Percentiles rank a stretch among this genome's conserved stretches.
phyloP scores from a whole-genome alignment of 2,113 vertebrate species.

The Polyodon spathula region DNA sequence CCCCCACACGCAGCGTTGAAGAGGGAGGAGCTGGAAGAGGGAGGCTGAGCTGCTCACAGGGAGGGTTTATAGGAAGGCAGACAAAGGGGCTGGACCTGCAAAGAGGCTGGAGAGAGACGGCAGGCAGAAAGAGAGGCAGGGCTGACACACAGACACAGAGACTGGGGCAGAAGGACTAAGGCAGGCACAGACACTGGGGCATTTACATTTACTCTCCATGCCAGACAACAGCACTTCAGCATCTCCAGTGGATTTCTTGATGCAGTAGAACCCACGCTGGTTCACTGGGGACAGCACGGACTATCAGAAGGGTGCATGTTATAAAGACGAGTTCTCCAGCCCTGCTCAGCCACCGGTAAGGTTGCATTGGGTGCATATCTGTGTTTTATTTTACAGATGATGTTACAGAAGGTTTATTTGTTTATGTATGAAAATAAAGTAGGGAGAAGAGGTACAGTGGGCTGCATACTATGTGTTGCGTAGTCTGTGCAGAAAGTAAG shows the following conservation, averaged over 20 bases:
- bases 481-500: no score
- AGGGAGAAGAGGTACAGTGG: not conserved
- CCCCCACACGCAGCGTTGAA: slow-evolving; percentile 16
- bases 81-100: slow-evolving; percentile 27
- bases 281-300: not conserved
- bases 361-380: not conserved
- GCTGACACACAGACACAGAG: slow-evolving; percentile 14
- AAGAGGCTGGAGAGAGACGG: slow-evolving; percentile 24
- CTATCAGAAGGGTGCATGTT: not conserved
- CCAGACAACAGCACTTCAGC: slow-evolving; percentile 15
- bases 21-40: slow-evolving; percentile 26
- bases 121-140: slow-evolving; percentile 9
- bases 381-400: not conserved
- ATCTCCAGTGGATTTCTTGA: slow-evolving; percentile 1
- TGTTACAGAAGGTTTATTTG: not conserved
- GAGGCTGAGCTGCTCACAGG: slow-evolving; percentile 32
- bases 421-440: not conserved
- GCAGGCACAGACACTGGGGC: slow-evolving; percentile 18
- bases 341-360: slow-evolving; percentile 11
- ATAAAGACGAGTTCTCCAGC: not conserved
- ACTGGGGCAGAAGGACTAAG: slow-evolving; percentile 19
- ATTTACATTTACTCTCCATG: slow-evolving; percentile 13
- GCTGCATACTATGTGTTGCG: not conserved
- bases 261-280: not conserved
- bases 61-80: slow-evolving; percentile 32